Conservation (phyloP, 2,797 vertebrate genomes). For the Huso huso region DNA sequence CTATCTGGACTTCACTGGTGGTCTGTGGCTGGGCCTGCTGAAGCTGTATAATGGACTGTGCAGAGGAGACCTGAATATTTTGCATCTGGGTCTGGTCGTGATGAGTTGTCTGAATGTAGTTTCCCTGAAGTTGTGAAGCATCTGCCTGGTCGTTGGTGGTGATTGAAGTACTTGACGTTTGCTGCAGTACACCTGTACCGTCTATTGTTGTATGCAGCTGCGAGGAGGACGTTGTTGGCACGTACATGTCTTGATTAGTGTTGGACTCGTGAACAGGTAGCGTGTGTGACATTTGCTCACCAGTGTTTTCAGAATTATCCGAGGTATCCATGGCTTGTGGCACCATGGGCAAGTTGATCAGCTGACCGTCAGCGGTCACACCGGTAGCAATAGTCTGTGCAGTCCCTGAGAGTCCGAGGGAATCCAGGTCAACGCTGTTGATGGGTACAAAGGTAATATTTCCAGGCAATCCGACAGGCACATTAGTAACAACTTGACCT, state of each 20-base stretch:
- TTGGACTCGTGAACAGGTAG: constrained; percentile 72
- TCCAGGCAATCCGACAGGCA: constrained; percentile 92
- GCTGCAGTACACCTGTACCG: constrained; percentile 80
- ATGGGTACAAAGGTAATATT: constrained; percentile 99
- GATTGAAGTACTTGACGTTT: constrained; percentile 48
- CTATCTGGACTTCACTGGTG: constrained; percentile 80
- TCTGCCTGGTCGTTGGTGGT: constrained; percentile 73
- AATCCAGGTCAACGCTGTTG: constrained; percentile 96
- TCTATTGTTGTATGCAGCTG: constrained; percentile 79
- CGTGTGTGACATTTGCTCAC: constrained; percentile 78
- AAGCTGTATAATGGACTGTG: constrained; percentile 86
- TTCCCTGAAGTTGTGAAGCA: constrained; percentile 80
- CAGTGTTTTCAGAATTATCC: constrained; percentile 79
- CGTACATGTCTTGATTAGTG: constrained; percentile 84
- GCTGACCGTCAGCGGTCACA: constrained; percentile 92
- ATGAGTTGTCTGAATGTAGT: constrained; percentile 73
- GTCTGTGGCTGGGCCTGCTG: constrained; percentile 81
- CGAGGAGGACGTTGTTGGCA: constrained; percentile 87
- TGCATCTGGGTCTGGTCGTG: constrained; percentile 80
- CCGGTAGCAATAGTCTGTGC: constrained; percentile 96
- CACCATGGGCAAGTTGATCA: constrained; percentile 64
- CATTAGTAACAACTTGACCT: constrained; percentile 92
- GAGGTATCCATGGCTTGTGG: constrained; percentile 79
- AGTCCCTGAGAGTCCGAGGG: constrained; percentile 84
- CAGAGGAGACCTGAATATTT: constrained; percentile 79